Percentiles rank a stretch among this genome's conserved stretches.
Evolutionary conservation across 2,888 invertebrate species (phyloP).

Genomic region (Coelinius sp.): DNA sequence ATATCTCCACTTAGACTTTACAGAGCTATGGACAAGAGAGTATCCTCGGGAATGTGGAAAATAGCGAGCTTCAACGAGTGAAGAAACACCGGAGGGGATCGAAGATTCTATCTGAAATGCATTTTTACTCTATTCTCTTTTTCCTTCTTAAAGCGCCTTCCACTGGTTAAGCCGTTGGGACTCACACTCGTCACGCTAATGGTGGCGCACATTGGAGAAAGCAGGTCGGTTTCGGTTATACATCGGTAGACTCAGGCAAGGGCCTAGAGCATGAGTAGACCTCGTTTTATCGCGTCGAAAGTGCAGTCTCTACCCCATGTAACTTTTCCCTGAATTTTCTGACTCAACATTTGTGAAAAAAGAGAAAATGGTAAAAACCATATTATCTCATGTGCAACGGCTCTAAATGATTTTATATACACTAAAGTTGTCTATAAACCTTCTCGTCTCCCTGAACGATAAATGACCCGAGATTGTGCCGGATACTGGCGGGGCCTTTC

Average conservation of each 20-base stretch:
- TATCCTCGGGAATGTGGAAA: neutral
- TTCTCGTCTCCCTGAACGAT: neutral
- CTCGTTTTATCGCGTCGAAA: constrained; percentile 28
- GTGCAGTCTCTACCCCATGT: constrained; percentile 9
- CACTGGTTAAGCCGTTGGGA: constrained; percentile 16
- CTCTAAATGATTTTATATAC: neutral
- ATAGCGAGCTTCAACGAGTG: neutral
- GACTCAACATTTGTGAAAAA: neutral
- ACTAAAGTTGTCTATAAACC: neutral
- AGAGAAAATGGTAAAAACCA: neutral
- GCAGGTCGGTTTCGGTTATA: constrained; percentile 35
- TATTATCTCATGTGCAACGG: neutral
- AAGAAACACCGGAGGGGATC: neutral
- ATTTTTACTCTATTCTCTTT: neutral
- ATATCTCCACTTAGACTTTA: neutral
- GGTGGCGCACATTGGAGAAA: constrained; percentile 30
- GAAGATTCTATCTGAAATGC: constrained; percentile 7
- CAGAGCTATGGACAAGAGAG: neutral
- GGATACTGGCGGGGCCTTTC: constrained; percentile 14
- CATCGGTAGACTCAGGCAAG: neutral
- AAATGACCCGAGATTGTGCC: constrained; percentile 23
- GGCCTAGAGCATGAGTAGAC: constrained; percentile 33
- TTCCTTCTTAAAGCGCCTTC: neutral
- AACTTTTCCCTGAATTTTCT: neutral
- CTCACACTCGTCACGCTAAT: constrained; percentile 34